Base-by-base conservation (phyloP, 2,113 vertebrate species). In the Triplophysa rosa region DNA sequence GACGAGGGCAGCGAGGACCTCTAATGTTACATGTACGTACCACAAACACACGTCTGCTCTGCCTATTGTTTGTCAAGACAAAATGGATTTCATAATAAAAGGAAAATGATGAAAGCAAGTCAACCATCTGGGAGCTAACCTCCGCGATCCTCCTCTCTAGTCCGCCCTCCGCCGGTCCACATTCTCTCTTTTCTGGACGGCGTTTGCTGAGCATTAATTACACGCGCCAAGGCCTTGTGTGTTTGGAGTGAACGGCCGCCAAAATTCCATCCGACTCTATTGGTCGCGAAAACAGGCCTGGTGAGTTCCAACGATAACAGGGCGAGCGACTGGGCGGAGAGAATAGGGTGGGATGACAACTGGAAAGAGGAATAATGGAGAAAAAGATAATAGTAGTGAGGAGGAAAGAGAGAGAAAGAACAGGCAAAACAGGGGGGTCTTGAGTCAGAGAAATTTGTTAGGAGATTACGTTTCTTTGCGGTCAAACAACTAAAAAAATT, bases 121-220 rank as follows among this genome's bases (percentile, higher is more conserved):
- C 47, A 24, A 71, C 71, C 78, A 76, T 83, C 78, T 83, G 82
- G 82, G 78, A 68, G 73, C 59, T 80, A 77, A 80, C 78, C 78
- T 77, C 82, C 16, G 37, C 24, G 40, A 23, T 47, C 78, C 26
- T 62, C 17, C 59, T 64, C 45, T 78, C 62, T 52, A 62, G 17
- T 49, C 45, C 75, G 29, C 67, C 67, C 33, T 24, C 13, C 4
- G 58, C 78, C 29, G 10, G 7, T 70, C 56, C 33, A 26, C 1
- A 3, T 83, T 73, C 71, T 79, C 80, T 52, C 52, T 75, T 74
- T 67, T 69, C 77, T 58, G 62, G 49, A 64, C 63, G 79, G 84
- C 82, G 86, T 89, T 90, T 88, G 84, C 79, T 9, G 59, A 88
- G 86, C 84, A 84, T 89, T 84, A 47, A 73, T 91, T 88, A 88